Percentiles rank a stretch among this genome's conserved stretches.
Conservation (phyloP, 1,140 invertebrate species). For the Zaprionus vittiger region DNA sequence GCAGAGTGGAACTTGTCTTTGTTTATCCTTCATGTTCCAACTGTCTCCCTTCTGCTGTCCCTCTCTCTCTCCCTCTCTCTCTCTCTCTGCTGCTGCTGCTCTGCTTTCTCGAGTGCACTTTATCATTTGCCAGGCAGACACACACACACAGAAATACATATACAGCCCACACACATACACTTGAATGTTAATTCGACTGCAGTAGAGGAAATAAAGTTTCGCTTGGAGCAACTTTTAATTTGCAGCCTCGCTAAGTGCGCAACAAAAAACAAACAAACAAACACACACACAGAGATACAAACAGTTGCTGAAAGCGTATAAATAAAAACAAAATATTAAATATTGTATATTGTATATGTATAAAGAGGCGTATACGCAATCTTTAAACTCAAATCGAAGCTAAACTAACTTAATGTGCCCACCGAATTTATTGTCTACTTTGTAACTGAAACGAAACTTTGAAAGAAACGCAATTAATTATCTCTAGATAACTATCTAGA, state of each 20-base stretch:
- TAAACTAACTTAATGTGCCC: constrained; percentile 68
- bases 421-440: constrained; percentile 74
- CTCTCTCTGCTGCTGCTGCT: not conserved
- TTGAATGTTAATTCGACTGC: constrained; percentile 29
- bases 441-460: constrained; percentile 17
- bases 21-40: constrained; percentile 19
- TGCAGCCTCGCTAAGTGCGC: constrained; percentile 47
- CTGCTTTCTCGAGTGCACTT: constrained; percentile 61
- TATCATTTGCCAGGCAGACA: constrained; percentile 66
- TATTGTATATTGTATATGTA: constrained; percentile 17
- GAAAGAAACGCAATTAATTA: constrained; percentile 19
- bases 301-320: constrained; percentile 18
- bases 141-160: constrained; percentile 2
- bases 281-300: not conserved
- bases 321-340: constrained; percentile 6
- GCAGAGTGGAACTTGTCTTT: constrained; percentile 14
- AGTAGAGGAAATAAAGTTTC: constrained; percentile 34
- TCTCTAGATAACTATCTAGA: constrained; percentile 8
- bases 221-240: constrained; percentile 65
- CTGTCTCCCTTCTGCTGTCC: not conserved
- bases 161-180: constrained; percentile 11
- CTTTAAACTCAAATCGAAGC: constrained; percentile 60
- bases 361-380: constrained; percentile 51
- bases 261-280: constrained; percentile 20
- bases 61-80: not conserved